Base-by-base conservation (phyloP, 2,113 vertebrate genomes). In the Oxyura jamaicensis region DNA sequence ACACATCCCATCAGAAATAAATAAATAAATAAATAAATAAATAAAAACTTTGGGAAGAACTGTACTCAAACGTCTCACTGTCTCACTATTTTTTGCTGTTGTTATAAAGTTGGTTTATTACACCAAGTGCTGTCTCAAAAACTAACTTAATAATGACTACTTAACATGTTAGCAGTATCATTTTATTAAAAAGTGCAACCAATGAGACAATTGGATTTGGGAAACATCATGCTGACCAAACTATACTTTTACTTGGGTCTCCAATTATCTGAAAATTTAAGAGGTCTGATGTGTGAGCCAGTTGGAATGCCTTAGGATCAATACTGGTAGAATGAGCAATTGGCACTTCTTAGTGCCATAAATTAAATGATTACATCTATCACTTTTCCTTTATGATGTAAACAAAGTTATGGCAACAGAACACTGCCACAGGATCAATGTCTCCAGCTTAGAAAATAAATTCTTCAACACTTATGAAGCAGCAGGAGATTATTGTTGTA, bases 361-460 rank as follows among this genome's bases (percentile, higher is more conserved):
- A 95, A 96, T 96, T 96, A 96, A 95, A 96, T 91, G 31, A 96
- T 95, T 94, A 87, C 69, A 82, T 86, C 80, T 86, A 91, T 82
- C 62, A 94, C 95, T 91, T 95, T 86, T 95, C 58, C 86, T 93
- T 79, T 90, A 46, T 91, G 73, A 93, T 93, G 86, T 82, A 96
- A 96, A 95, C 92, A 92, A 93, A 76, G 62, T 96, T 93, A 92
- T 72, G 83, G 86, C 80, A 95, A 79, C 58, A 82, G 53, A 91
- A 88, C 33, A 26, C 31, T 92, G 77, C 50, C 73, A 93, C 69
- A 36, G 62, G 71, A 96, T 95, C 96, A 82, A 96, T 91, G 90
- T 91, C 58, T 92, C 86, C 89, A 86, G 86, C 92, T 75, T 91
- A 66, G 95, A 94, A 96, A 96, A 95, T 73, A 91, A 96, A 96